These are phyloP conservation scores for Oryzias celebensis DNA, from an alignment of 2,113 vertebrate genomes.

Conservation along the genomic window DNA sequence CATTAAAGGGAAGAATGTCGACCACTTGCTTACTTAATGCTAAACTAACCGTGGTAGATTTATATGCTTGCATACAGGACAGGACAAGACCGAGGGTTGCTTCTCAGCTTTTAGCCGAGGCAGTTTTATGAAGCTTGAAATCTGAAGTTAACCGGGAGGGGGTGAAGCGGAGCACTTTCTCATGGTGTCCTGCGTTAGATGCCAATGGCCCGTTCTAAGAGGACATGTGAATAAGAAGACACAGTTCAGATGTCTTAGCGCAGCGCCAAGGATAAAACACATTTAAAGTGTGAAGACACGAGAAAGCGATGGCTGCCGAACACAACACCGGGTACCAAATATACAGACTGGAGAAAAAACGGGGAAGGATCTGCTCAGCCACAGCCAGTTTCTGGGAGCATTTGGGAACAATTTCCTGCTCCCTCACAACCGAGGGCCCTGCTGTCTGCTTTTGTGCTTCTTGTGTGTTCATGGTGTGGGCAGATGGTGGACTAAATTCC, in stretches of 20 bases:
- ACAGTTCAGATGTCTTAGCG: slow-evolving; percentile 5
- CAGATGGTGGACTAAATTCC: slow-evolving; percentile 56
- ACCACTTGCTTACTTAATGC: slow-evolving; percentile 21
- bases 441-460: slow-evolving; percentile 38
- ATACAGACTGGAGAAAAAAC: slow-evolving; percentile 12
- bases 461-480: slow-evolving; percentile 65
- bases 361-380: slow-evolving; percentile 34
- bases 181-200: slow-evolving; percentile 41
- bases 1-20: slow-evolving; percentile 18
- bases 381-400: slow-evolving; percentile 40
- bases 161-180: slow-evolving; percentile 53
- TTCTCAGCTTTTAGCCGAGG: slow-evolving; percentile 50
- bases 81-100: slow-evolving; percentile 34
- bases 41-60: slow-evolving; percentile 28
- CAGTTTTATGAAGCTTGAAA: slow-evolving; percentile 63
- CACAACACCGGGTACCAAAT: background rate
- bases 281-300: background rate
- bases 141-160: slow-evolving; percentile 46
- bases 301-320: slow-evolving; percentile 9
- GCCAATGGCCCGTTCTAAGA: slow-evolving; percentile 30
- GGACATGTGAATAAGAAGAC: slow-evolving; percentile 32
- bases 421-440: slow-evolving; percentile 32
- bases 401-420: slow-evolving; percentile 67
- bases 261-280: background rate
- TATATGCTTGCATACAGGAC: slow-evolving; percentile 30